Evolutionary conservation across 1,140 invertebrate genomes (phyloP).

Genomic region (Gyrodactylus bullatarudis): DNA sequence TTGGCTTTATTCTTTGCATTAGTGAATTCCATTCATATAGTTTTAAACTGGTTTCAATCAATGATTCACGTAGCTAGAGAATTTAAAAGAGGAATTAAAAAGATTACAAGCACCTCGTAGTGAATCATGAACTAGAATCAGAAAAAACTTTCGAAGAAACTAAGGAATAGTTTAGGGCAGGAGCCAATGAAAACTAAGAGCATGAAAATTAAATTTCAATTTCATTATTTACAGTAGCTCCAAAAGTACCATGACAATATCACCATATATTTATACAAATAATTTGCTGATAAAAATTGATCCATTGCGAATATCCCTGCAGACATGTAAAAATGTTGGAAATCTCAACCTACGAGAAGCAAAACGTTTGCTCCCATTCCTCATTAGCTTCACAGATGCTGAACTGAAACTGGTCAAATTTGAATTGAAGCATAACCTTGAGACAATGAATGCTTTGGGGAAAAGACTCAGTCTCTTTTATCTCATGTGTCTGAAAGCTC

Average conservation of each 20-base stretch:
- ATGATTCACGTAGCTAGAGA: too few species aligned
- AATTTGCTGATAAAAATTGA: background rate
- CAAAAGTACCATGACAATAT: background rate
- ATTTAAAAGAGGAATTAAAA: too few species aligned
- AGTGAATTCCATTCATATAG: too few species aligned
- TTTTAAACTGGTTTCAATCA: too few species aligned
- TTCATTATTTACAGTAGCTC: background rate
- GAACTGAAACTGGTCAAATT: background rate
- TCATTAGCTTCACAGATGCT: background rate
- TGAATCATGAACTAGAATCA: too few species aligned
- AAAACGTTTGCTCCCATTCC: background rate
- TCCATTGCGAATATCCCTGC: background rate
- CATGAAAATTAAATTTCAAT: too few species aligned
- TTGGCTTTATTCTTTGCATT: too few species aligned
- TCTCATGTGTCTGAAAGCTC: constrained; percentile 36
- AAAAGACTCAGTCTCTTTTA: background rate
- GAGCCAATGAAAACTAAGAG: too few species aligned
- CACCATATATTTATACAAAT: background rate
- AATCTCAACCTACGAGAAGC: background rate
- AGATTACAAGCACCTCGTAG: too few species aligned
- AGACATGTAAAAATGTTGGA: background rate
- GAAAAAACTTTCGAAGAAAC: too few species aligned
- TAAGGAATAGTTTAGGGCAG: too few species aligned
- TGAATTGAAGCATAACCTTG: background rate
- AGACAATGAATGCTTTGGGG: background rate